phyloP scores from a whole-genome alignment of 1,140 invertebrate genomes.

The Caenorhabditis tropicalis region DNA sequence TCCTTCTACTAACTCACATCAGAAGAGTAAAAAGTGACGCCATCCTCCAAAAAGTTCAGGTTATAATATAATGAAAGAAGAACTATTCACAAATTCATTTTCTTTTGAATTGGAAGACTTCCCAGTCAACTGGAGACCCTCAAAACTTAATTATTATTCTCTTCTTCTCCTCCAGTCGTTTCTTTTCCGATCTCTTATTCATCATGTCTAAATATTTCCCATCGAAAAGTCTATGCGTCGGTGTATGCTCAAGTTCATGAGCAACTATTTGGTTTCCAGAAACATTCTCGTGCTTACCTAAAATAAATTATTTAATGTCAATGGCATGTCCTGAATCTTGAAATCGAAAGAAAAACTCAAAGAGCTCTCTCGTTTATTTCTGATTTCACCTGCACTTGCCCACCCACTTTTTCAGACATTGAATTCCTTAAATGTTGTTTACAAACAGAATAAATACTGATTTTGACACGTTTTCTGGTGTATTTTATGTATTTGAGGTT shows the following conservation, averaged over 20 bases:
- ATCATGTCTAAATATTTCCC: not conserved
- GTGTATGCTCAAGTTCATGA: not conserved
- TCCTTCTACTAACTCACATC: not conserved
- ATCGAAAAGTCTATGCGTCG: not conserved
- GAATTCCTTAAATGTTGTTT: too few relatives aligned
- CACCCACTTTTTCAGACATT: too few relatives aligned
- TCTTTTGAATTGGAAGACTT: not conserved
- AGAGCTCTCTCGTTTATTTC: not conserved
- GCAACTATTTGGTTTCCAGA: constrained; percentile 12
- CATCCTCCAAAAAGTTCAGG: not conserved
- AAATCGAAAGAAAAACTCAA: not conserved
- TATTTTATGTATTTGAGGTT: too few relatives aligned
- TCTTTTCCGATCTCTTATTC: constrained; percentile 3
- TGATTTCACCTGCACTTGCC: not conserved
- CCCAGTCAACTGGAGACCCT: not conserved
- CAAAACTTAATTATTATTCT: not conserved
- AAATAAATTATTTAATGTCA: not conserved
- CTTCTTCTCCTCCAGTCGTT: not conserved
- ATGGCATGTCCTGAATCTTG: not conserved
- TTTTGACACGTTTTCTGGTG: too few relatives aligned
- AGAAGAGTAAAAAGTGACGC: not conserved
- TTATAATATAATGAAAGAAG: not conserved
- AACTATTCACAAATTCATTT: not conserved
- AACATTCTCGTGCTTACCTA: constrained; percentile 5
- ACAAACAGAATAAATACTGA: too few relatives aligned